A percentile compares a stretch with the other conserved stretches of the same genome.
Evolutionary conservation across 2,888 invertebrate species (phyloP).

Genomic region (Lordiphosa andalusiaca): DNA sequence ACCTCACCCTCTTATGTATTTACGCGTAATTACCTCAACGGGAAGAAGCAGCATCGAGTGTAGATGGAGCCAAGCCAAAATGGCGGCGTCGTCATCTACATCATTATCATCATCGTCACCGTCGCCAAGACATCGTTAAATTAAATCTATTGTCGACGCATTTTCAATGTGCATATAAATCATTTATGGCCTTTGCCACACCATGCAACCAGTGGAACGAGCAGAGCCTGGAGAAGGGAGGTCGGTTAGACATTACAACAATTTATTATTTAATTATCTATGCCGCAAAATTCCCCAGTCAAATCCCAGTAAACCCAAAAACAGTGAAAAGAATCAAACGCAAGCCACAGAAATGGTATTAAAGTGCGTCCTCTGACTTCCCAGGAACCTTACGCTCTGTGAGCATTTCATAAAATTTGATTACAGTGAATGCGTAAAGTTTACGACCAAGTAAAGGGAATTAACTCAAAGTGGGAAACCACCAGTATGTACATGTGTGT

Average conservation of each 20-base stretch:
- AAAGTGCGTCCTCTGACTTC: constrained; percentile 23
- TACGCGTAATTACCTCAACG: constrained; percentile 56
- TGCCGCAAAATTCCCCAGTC: constrained; percentile 60
- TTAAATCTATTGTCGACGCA: constrained; percentile 66
- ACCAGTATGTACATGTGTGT: constrained; percentile 12
- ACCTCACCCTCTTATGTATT: constrained; percentile 35
- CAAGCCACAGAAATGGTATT: constrained; percentile 44
- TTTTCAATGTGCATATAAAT: constrained; percentile 64
- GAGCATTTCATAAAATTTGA: constrained; percentile 65
- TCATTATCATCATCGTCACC: constrained; percentile 29
- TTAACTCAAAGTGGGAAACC: constrained; percentile 53
- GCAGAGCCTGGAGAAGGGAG: not conserved
- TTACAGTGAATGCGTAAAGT: constrained; percentile 66
- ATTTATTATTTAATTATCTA: constrained; percentile 68
- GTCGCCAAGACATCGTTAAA: constrained; percentile 64
- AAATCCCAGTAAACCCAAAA: constrained; percentile 33
- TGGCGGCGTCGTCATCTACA: constrained; percentile 17
- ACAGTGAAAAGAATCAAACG: constrained; percentile 20
- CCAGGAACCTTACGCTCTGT: constrained; percentile 1
- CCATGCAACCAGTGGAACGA: constrained; percentile 7
- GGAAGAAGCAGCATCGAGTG: not conserved
- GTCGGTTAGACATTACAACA: constrained; percentile 56
- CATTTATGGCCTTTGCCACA: constrained; percentile 53
- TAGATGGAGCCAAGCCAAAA: constrained; percentile 18
- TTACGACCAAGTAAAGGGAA: constrained; percentile 62